Evolutionary conservation across 2,113 vertebrate species (phyloP).

Genomic region (Syngnathus floridae): DNA sequence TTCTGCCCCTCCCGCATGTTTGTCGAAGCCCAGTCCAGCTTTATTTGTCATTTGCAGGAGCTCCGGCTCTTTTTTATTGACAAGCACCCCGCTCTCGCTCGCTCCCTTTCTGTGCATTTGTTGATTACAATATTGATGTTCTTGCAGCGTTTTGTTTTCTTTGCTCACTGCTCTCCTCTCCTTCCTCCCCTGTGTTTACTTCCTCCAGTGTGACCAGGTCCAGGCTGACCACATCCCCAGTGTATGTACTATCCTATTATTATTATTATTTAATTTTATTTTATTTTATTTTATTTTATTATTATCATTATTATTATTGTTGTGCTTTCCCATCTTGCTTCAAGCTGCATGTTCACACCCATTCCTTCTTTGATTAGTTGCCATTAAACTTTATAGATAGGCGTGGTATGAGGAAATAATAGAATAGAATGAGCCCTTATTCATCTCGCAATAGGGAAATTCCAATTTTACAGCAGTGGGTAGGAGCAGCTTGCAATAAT

Average conservation of each 20-base stretch:
- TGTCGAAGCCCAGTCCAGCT: constrained; percentile 49
- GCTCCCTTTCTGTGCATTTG: constrained; percentile 50
- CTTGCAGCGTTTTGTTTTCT: constrained; percentile 32
- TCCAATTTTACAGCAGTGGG: background rate
- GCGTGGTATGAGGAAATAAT: background rate
- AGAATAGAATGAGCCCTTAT: background rate
- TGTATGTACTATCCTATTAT: constrained; percentile 80
- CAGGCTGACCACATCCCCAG: constrained; percentile 87
- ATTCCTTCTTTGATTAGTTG: background rate
- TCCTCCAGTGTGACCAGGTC: constrained; percentile 87
- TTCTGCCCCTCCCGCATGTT: background rate
- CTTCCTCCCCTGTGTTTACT: constrained; percentile 51
- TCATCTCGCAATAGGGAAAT: background rate
- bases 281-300: background rate
- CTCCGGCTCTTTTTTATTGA: constrained; percentile 51
- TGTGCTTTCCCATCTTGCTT: too few relatives aligned
- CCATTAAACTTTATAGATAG: background rate
- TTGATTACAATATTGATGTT: constrained; percentile 44
- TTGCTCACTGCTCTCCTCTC: constrained; percentile 34
- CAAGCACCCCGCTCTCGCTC: constrained; percentile 14
- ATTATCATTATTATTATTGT: too few relatives aligned
- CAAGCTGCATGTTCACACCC: too few relatives aligned
- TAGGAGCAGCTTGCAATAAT: background rate
- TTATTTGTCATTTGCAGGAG: constrained; percentile 61
- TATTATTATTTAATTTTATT: background rate